A percentile compares a stretch with the other conserved stretches of the same genome.
phyloP scores from a whole-genome alignment of 2,113 vertebrate genomes.

The Ariopsis seemanni region DNA sequence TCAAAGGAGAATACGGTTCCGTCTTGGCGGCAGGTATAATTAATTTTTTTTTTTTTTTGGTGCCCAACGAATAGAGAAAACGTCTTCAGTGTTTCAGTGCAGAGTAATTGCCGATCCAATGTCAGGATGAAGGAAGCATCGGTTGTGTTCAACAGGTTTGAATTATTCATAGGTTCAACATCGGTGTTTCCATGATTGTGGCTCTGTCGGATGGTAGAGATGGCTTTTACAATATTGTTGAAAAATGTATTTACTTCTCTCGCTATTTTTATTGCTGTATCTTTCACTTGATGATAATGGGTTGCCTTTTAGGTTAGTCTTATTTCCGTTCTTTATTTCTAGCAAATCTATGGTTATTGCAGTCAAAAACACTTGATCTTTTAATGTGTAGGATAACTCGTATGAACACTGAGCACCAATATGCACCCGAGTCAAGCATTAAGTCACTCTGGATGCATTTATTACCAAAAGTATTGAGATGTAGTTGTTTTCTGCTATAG shows the following conservation, averaged over 20 bases:
- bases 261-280: not conserved
- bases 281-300: not conserved
- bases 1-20: not conserved
- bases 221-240: not conserved
- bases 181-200: not conserved
- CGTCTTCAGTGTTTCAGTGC: not conserved
- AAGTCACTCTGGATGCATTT: slow-evolving; percentile 9
- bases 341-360: not conserved
- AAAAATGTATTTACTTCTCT: not conserved
- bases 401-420: not conserved
- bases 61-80: not conserved
- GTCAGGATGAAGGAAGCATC: slow-evolving; percentile 4
- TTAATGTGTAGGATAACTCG: not conserved
- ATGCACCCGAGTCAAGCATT: not conserved
- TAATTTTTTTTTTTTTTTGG: not conserved
- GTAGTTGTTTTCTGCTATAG: slow-evolving; percentile 37
- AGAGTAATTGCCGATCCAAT: slow-evolving; percentile 15
- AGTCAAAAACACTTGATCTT: not conserved
- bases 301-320: not conserved
- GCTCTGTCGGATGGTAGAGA: not conserved
- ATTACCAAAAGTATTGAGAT: slow-evolving; percentile 40
- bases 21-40: not conserved
- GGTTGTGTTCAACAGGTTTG: slow-evolving; percentile 13
- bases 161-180: slow-evolving; percentile 21
- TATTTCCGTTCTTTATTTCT: not conserved